Evolutionary conservation across 2,797 vertebrate species (phyloP).

Genomic region (Poliocrania exsul): DNA sequence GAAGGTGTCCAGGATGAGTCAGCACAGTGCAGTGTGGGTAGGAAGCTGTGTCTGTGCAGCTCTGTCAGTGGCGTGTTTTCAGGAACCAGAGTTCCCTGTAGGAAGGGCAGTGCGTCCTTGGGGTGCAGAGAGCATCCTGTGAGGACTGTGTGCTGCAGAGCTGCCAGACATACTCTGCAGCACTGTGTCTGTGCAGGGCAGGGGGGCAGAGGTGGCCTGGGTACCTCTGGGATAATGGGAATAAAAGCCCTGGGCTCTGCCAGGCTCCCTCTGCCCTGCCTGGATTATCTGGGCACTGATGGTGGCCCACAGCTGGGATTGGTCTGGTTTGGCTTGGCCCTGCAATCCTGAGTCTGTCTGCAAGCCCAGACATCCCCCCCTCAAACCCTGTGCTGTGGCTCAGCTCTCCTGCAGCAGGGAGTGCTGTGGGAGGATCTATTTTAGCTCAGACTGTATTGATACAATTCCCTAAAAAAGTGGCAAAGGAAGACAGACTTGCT

Average conservation of each 20-base stretch:
- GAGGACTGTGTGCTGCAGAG: neutral
- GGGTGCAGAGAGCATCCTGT: neutral
- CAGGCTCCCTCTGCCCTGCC: neutral
- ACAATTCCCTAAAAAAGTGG: neutral
- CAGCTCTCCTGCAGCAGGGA: neutral
- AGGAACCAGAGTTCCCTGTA: neutral
- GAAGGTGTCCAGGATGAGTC: conserved; percentile 36
- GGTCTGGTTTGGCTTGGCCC: neutral
- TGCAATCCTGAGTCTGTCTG: neutral
- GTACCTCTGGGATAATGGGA: neutral
- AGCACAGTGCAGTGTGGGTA: neutral
- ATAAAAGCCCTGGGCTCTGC: neutral
- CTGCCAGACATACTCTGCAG: neutral
- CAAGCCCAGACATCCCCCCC: neutral
- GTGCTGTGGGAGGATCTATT: neutral
- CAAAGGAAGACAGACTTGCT: neutral
- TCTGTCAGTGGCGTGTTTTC: rapidly evolving
- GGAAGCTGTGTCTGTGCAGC: neutral
- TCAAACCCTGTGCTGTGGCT: neutral
- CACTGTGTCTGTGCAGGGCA: neutral
- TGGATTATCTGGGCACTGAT: neutral
- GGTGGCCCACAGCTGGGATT: neutral
- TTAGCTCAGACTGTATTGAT: neutral
- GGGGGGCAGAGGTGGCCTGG: neutral
- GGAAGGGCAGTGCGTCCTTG: neutral